A percentile compares a stretch with the other conserved stretches of the same genome.
These are phyloP conservation scores for Pangasius larnaudii DNA, from an alignment of 2,797 vertebrate species.

Conservation along the genomic window DNA sequence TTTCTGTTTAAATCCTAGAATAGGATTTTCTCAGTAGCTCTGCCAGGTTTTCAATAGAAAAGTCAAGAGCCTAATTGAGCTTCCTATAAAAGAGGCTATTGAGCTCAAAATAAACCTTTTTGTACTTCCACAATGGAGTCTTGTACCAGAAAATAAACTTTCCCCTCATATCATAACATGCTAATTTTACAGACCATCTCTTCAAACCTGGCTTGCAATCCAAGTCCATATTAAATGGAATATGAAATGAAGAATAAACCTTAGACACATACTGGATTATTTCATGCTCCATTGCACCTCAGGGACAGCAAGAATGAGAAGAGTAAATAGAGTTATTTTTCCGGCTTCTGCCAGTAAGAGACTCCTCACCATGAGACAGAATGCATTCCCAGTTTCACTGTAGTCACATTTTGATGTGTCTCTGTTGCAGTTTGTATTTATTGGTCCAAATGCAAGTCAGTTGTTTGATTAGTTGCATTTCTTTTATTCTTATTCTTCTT, in stretches of 20 bases:
- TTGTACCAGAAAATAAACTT: slow-evolving; percentile 33
- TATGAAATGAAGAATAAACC: slow-evolving; percentile 66
- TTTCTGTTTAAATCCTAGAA: slow-evolving; percentile 30
- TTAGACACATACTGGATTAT: slow-evolving; percentile 58
- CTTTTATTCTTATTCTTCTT: background rate
- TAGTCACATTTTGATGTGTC: background rate
- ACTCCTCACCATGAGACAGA: slow-evolving; percentile 46
- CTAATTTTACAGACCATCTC: slow-evolving; percentile 48
- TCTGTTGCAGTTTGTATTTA: background rate
- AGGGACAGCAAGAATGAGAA: slow-evolving; percentile 60
- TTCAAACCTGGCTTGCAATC: slow-evolving; percentile 54
- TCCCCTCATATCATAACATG: slow-evolving; percentile 35
- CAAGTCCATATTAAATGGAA: slow-evolving; percentile 59
- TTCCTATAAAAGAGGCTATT: slow-evolving; percentile 30
- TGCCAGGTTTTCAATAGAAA: slow-evolving; percentile 32
- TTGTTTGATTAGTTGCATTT: background rate
- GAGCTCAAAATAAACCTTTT: slow-evolving; percentile 46
- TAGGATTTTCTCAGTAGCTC: slow-evolving; percentile 33
- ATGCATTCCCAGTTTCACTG: slow-evolving; percentile 22
- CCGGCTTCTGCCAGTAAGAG: slow-evolving; percentile 39
- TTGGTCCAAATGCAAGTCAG: background rate
- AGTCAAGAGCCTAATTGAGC: slow-evolving; percentile 23
- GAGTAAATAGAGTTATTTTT: slow-evolving; percentile 66
- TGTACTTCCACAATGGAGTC: slow-evolving; percentile 35
- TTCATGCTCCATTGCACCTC: slow-evolving; percentile 47